These are phyloP conservation scores for Onychomys arenicola DNA, from an alignment of 2,797 vertebrate species.

Conservation along the genomic window DNA sequence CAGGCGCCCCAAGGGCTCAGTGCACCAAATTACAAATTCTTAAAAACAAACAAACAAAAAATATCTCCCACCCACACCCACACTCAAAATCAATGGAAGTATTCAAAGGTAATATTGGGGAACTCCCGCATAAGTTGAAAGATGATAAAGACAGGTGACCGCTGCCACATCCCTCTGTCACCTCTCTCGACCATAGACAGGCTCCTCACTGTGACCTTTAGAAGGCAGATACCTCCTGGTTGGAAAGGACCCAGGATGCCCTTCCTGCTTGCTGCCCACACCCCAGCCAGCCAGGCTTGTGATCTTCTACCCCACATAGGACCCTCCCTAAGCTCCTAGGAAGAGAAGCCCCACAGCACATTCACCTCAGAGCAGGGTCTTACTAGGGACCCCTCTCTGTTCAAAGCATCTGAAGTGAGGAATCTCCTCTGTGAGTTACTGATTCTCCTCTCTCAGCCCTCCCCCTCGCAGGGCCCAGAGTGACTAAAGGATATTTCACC, in stretches of 20 bases:
- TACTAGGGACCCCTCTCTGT: background rate
- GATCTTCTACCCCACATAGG: background rate
- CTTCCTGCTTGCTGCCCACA: background rate
- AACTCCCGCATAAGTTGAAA: background rate
- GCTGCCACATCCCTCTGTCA: background rate
- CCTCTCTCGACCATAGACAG: background rate
- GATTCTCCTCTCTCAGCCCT: background rate
- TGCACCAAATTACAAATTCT: background rate
- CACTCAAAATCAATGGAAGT: background rate
- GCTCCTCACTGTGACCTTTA: background rate
- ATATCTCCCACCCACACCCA: background rate
- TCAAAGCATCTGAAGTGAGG: background rate
- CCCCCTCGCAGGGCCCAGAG: background rate
- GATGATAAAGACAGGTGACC: background rate
- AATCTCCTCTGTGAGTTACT: background rate
- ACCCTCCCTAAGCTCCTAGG: background rate
- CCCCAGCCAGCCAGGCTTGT: background rate
- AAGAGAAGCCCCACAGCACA: background rate
- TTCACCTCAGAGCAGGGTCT: background rate
- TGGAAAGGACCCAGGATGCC: background rate
- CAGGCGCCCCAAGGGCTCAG: background rate
- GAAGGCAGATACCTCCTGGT: background rate
- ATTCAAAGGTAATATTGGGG: background rate
- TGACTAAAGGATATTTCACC: background rate
- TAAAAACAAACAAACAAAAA: background rate